These are phyloP conservation scores for Lucilia cuprina DNA, from an alignment of 1,140 invertebrate species.

Conservation along the genomic window DNA sequence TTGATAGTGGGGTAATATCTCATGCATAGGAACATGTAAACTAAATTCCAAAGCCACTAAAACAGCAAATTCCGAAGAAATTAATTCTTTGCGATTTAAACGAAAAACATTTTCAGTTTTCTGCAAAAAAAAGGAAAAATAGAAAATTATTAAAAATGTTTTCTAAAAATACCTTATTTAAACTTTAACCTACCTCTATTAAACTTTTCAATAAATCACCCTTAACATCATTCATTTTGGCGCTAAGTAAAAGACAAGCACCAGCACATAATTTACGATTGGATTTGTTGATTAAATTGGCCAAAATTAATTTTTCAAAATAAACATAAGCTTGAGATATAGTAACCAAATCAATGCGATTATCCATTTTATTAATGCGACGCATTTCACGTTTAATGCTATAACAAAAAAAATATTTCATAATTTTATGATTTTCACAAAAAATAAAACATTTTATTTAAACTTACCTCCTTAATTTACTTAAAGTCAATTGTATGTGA, in stretches of 20 bases:
- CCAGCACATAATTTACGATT: conserved; percentile 95
- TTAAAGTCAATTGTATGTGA: conserved; percentile 92
- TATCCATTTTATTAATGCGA: conserved; percentile 89
- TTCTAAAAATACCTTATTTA: neutral
- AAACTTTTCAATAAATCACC: conserved; percentile 84
- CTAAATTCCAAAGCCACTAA: conserved; percentile 94
- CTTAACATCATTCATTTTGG: conserved; percentile 97
- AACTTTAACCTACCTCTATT: conserved; percentile 76
- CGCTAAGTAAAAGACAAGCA: conserved; percentile 90
- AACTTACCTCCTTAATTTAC: conserved; percentile 90
- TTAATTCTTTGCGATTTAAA: conserved; percentile 88
- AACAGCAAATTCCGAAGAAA: conserved; percentile 92
- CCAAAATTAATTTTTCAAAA: conserved; percentile 95
- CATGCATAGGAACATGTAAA: conserved; percentile 87
- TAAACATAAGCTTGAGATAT: conserved; percentile 97
- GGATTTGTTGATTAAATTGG: conserved; percentile 91
- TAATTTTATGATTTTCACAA: neutral
- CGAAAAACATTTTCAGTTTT: conserved; percentile 90
- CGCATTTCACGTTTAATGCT: conserved; percentile 92
- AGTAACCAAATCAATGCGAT: conserved; percentile 84
- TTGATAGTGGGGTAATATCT: conserved; percentile 95
- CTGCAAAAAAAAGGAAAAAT: conserved; percentile 65
- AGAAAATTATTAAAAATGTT: conserved; percentile 37
- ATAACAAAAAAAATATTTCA: conserved; percentile 42
- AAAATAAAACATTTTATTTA: neutral